Percentiles rank a stretch among this genome's conserved stretches.
Evolutionary conservation across 2,888 invertebrate species (phyloP).

Genomic region (Anthophora plumipes): DNA sequence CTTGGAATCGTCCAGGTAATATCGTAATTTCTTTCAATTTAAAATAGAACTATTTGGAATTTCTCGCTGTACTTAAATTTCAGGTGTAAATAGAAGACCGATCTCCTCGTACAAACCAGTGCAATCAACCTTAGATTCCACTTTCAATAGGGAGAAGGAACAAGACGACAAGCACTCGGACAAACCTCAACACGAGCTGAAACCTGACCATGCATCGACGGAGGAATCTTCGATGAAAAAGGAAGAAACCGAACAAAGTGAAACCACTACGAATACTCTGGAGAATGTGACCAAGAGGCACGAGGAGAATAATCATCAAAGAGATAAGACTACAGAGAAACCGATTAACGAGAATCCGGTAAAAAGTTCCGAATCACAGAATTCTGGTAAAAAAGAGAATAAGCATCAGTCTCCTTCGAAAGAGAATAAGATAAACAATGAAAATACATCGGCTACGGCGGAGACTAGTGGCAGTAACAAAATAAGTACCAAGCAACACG

Average conservation of each 20-base stretch:
- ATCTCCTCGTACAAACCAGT: conserved; percentile 79
- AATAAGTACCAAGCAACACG: conserved; percentile 39
- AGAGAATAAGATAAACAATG: conserved; percentile 73
- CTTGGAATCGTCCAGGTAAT: conserved; percentile 73
- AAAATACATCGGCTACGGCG: conserved; percentile 77
- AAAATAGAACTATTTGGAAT: too few species aligned
- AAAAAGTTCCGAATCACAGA: conserved; percentile 50
- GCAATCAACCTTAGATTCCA: conserved; percentile 65
- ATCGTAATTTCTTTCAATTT: neutral
- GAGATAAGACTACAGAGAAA: conserved; percentile 33
- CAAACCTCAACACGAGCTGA: conserved; percentile 57
- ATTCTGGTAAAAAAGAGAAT: conserved; percentile 64
- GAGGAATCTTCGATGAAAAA: conserved; percentile 50
- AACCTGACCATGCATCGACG: conserved; percentile 49
- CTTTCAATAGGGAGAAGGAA: conserved; percentile 69
- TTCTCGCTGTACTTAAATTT: neutral
- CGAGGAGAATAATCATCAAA: conserved; percentile 25
- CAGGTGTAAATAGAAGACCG: conserved; percentile 77
- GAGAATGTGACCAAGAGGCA: conserved; percentile 22
- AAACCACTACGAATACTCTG: conserved; percentile 8
- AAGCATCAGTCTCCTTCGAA: conserved; percentile 78
- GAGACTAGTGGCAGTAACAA: conserved; percentile 48
- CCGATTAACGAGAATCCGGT: conserved; percentile 24
- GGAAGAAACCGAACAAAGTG: conserved; percentile 50
- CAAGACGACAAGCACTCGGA: conserved; percentile 61